Conservation (phyloP, 2,113 vertebrate genomes). For the Typhlomys cinereus region DNA sequence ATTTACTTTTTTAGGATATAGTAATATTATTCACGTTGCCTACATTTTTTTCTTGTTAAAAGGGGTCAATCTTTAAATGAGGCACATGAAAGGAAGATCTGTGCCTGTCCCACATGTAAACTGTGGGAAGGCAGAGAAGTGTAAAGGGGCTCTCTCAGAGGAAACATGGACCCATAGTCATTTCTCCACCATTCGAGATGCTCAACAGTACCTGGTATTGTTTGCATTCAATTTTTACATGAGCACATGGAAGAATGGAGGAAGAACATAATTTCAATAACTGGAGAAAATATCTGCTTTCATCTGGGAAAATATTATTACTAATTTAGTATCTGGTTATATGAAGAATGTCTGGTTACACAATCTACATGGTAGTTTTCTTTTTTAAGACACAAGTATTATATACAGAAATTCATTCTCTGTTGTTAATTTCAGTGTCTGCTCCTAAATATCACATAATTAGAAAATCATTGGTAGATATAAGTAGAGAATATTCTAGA, state of each 20-base stretch:
- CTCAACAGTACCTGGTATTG: neutral
- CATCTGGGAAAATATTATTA: neutral
- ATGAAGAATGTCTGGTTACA: neutral
- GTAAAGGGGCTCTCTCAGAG: neutral
- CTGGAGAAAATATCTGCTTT: neutral
- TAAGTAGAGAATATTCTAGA: neutral
- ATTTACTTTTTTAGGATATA: neutral
- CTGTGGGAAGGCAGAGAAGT: neutral
- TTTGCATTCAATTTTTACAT: neutral
- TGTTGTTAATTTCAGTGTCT: neutral
- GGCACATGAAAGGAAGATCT: neutral
- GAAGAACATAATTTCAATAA: too few species aligned
- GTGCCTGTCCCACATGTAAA: accelerated
- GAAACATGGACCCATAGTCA: neutral
- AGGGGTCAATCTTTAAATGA: neutral
- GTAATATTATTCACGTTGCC: neutral
- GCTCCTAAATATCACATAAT: neutral
- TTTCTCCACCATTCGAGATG: neutral
- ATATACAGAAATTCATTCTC: neutral
- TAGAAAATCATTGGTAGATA: neutral
- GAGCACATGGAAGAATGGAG: neutral
- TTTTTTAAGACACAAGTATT: neutral
- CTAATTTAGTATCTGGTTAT: neutral
- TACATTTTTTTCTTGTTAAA: neutral
- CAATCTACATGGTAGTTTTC: neutral